Evolutionary conservation across 2,888 invertebrate species (phyloP).

Genomic region (Lycocerus yunnanus): DNA sequence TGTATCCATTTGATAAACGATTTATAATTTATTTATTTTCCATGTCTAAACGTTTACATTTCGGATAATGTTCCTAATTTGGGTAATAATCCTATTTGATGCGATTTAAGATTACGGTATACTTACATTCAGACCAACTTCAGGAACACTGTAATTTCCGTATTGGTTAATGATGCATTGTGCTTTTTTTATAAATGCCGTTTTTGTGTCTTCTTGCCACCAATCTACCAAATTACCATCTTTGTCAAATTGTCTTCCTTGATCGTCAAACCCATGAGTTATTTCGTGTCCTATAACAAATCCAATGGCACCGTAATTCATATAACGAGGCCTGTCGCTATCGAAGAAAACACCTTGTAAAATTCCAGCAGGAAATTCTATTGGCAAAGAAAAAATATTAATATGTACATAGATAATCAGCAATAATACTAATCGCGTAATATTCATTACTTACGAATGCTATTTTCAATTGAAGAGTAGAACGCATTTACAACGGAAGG

Average conservation of each 20-base stretch:
- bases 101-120: too few species aligned
- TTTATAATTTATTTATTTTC: neutral
- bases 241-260: conserved; percentile 91
- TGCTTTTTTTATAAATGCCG: conserved; percentile 80
- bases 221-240: conserved; percentile 90
- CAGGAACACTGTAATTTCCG: conserved; percentile 83
- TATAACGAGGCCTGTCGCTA: conserved; percentile 84
- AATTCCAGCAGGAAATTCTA: conserved; percentile 93
- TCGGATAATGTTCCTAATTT: neutral
- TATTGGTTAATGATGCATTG: conserved; percentile 94
- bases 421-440: neutral
- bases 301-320: conserved; percentile 92
- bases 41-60: neutral
- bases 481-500: conserved; percentile 87
- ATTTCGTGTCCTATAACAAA: conserved; percentile 93
- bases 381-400: conserved; percentile 22
- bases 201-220: conserved; percentile 87
- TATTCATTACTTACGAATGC: conserved; percentile 72
- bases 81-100: neutral
- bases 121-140: conserved; percentile 74
- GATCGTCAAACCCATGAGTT: conserved; percentile 88
- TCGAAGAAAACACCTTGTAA: conserved; percentile 91
- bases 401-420: neutral
- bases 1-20: neutral
- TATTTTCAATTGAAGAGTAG: conserved; percentile 84